Base-by-base conservation (phyloP, 2,888 invertebrate species). In the Scrobipalpa atriplicella region DNA sequence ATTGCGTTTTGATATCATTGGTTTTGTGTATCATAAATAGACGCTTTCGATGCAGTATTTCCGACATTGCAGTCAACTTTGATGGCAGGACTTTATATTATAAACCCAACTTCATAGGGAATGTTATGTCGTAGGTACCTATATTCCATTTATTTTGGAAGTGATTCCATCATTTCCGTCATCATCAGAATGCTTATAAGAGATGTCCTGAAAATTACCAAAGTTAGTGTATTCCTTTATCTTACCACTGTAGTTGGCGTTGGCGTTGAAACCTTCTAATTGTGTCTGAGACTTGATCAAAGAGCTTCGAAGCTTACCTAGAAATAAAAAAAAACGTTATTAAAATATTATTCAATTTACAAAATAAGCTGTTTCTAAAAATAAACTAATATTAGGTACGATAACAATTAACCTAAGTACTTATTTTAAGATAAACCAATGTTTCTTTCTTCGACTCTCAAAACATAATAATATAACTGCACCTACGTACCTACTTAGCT, bases 1-100 rank as follows among this genome's bases (percentile, higher is more conserved):
- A 58, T 38, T 58, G 58, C 36, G 36, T 58, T 58, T 58, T n/a
- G 36, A 58, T 58, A 58, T 56, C 54, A 21, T 56, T 56, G 36
- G 58, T 16, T 58, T 58, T 16, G 36, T 10, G n/a, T 29, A n/a
- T 58, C 36, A 58, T 58, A 58, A 58, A 13, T n/a, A 47, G 47
- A 16, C 47, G 29, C 29, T 29, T 29, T 29, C 29, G 29, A 29
- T 29, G 29, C 29, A 29, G 29, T 29, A n/a, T 47, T 47, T n/a
- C 47, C n/a, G 47, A 47, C n/a, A 47, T 47, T 47, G 47, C 43
- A 13, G 43, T 13, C 43, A 43, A 13, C 13, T 1, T 13, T 43
- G 43, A 13, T 43, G 43, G 41, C n/a, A 47, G 16, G n/a, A 47
- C 47, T 47, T 47, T 47, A 47, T n/a, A n/a, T n/a, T 47, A 6